Evolutionary conservation across 2,113 vertebrate genomes (phyloP).

Genomic region (Corynorhinus townsendii): DNA sequence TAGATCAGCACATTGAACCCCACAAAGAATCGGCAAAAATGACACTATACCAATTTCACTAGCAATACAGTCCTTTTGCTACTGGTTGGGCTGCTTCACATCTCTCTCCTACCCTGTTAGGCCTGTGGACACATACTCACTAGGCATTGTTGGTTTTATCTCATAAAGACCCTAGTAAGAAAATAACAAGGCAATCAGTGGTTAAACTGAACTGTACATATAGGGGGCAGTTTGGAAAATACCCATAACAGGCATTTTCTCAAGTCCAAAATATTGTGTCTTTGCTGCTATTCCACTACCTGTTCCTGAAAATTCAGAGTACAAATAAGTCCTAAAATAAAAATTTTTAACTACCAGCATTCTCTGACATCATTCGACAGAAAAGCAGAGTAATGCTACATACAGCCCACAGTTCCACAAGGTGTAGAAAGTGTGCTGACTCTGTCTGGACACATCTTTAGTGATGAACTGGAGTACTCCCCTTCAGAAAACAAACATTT

Average conservation of each 20-base stretch:
- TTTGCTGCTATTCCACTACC: conserved; percentile 31
- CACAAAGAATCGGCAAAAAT: not conserved
- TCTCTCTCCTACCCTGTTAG: conserved; percentile 8
- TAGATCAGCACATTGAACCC: not conserved
- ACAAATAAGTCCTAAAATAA: conserved; percentile 36
- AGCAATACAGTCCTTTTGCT: conserved; percentile 25
- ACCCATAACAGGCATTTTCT: conserved; percentile 17
- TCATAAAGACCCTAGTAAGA: conserved; percentile 61
- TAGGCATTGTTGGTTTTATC: conserved; percentile 56
- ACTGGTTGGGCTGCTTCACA: not conserved
- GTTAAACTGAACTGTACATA: conserved; percentile 56
- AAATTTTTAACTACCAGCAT: conserved; percentile 41
- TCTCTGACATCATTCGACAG: conserved; percentile 32
- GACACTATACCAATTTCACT: not conserved
- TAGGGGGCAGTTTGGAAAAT: conserved; percentile 41
- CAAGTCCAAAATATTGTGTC: not conserved
- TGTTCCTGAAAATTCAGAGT: conserved; percentile 37
- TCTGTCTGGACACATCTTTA: conserved; percentile 16
- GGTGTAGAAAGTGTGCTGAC: conserved; percentile 28
- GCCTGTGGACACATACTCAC: not conserved
- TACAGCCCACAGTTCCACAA: conserved; percentile 39
- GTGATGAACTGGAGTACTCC: conserved; percentile 28
- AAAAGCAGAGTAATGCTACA: conserved; percentile 56
- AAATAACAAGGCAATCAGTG: conserved; percentile 74
- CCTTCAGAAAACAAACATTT: conserved; percentile 43